phyloP scores from a whole-genome alignment of 1,140 invertebrate species.

The Sitodiplosis mosellana region DNA sequence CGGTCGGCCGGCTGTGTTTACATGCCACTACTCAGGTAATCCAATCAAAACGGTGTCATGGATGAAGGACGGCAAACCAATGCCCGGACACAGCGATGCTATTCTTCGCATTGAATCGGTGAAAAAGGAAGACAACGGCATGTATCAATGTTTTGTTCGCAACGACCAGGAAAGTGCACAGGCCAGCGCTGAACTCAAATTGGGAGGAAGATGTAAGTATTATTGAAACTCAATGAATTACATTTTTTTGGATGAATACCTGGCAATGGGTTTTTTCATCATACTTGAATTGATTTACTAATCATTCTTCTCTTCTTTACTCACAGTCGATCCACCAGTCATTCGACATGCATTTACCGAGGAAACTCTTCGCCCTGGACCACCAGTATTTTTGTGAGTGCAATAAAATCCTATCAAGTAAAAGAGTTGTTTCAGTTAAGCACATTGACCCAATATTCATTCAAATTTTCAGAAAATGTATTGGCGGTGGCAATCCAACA shows the following conservation, averaged over 20 bases:
- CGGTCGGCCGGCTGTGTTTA: constrained; percentile 73
- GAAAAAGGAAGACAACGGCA: constrained; percentile 86
- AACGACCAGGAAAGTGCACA: constrained; percentile 89
- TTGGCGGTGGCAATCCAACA: constrained; percentile 76
- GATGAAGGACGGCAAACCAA: constrained; percentile 78
- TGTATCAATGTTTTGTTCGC: constrained; percentile 92
- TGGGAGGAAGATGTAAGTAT: constrained; percentile 70
- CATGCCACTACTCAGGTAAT: constrained; percentile 76
- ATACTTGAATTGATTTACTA: not conserved
- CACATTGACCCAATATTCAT: too few relatives aligned
- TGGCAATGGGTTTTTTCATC: not conserved
- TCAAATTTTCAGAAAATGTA: constrained; percentile 26
- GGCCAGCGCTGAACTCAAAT: constrained; percentile 76
- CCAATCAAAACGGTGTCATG: constrained; percentile 77
- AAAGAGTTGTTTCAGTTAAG: not conserved
- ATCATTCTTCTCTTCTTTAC: constrained; percentile 5
- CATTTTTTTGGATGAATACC: too few relatives aligned
- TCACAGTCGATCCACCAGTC: constrained; percentile 64
- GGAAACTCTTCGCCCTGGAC: constrained; percentile 72
- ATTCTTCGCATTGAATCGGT: constrained; percentile 73
- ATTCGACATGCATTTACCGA: constrained; percentile 72
- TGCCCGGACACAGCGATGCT: constrained; percentile 55
- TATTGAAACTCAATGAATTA: too few relatives aligned
- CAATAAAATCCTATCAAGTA: too few relatives aligned
- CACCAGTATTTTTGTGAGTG: constrained; percentile 64